Conservation (phyloP, 1,140 invertebrate species). For the Trichonephila inaurata region DNA sequence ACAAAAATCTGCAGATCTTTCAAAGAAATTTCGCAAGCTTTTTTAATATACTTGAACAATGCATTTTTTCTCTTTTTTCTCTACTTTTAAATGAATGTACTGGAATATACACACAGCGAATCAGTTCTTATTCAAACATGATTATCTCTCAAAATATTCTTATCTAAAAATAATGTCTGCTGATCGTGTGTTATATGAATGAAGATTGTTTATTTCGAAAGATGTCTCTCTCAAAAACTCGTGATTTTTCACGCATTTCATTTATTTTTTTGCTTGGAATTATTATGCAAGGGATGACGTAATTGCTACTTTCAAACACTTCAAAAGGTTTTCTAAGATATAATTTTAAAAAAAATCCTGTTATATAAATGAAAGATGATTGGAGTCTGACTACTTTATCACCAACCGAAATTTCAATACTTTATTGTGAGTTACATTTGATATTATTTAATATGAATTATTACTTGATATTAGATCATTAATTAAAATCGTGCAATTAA, state of each 20-base stretch:
- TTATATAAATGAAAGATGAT: background rate
- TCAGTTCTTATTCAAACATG: constrained; percentile 25
- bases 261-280: background rate
- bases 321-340: background rate
- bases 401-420: no score
- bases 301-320: background rate
- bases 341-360: background rate
- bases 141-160: background rate
- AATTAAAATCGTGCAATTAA: no score
- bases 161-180: constrained; percentile 45
- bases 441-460: no score
- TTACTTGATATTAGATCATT: no score
- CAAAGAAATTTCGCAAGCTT: background rate
- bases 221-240: background rate
- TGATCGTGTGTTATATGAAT: constrained; percentile 6
- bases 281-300: background rate
- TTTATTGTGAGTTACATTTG: no score
- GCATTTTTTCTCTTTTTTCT: background rate
- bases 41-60: background rate
- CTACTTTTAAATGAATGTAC: background rate
- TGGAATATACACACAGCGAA: background rate
- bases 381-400: background rate
- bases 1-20: background rate
- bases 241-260: background rate
- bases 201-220: constrained; percentile 32